Evolutionary conservation across 2,888 invertebrate genomes (phyloP).

Genomic region (Lithodes maja): DNA sequence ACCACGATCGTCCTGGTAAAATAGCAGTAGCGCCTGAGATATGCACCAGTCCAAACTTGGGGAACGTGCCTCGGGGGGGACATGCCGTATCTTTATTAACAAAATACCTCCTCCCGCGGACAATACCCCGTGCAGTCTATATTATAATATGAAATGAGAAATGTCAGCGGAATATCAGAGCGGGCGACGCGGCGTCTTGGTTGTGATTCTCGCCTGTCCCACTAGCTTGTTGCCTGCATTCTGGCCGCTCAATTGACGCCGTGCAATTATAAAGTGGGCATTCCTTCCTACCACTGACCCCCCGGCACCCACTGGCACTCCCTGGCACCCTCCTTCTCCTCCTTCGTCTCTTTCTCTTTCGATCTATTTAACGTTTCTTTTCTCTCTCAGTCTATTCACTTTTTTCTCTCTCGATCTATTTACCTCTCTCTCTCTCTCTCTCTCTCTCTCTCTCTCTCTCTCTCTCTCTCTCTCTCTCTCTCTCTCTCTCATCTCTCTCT

Average conservation of each 20-base stretch:
- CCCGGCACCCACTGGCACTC: background rate
- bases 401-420: too few species aligned
- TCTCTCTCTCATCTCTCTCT: too few species aligned
- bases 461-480: too few species aligned
- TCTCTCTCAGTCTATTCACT: too few species aligned
- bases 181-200: slow-evolving; percentile 35
- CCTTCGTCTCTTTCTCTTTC: too few species aligned
- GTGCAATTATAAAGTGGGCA: slow-evolving; percentile 47
- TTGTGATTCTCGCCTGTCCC: slow-evolving; percentile 43
- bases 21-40: too few species aligned
- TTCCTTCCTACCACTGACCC: slow-evolving; percentile 42
- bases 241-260: slow-evolving; percentile 40
- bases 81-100: slow-evolving; percentile 36
- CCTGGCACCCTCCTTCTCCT: slow-evolving; percentile 2
- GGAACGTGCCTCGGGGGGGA: background rate
- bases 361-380: too few species aligned
- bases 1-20: too few species aligned
- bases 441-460: too few species aligned
- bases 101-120: slow-evolving; percentile 40
- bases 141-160: slow-evolving; percentile 57
- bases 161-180: slow-evolving; percentile 48
- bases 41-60: too few species aligned
- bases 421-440: too few species aligned
- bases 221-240: slow-evolving; percentile 44
- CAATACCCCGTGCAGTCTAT: slow-evolving; percentile 42